phyloP scores from a whole-genome alignment of 2,113 vertebrate genomes.

The Hipposideros armiger region DNA sequence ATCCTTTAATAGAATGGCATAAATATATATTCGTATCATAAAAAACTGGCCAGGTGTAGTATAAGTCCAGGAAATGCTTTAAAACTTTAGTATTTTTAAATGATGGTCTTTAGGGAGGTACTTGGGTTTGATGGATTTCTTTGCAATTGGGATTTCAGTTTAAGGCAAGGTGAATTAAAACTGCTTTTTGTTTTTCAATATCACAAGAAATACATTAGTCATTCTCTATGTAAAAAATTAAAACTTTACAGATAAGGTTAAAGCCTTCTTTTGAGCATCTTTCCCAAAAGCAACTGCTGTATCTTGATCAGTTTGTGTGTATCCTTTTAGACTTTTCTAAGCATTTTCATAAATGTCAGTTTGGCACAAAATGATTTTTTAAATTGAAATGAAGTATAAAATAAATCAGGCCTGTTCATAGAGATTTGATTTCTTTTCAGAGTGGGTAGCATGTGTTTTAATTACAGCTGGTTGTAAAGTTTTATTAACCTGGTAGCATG shows the following conservation, averaged over 20 bases:
- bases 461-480: conserved; percentile 23
- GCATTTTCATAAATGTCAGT: conserved; percentile 41
- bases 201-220: conserved; percentile 9
- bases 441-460: conserved; percentile 26
- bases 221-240: conserved; percentile 39
- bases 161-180: conserved; percentile 44
- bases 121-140: neutral
- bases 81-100: conserved; percentile 41
- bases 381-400: conserved; percentile 52
- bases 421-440: conserved; percentile 54
- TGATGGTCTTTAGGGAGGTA: neutral
- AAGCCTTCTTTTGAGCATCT: conserved; percentile 18
- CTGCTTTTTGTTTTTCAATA: neutral
- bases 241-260: conserved; percentile 35
- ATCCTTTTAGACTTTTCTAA: conserved; percentile 2
- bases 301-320: conserved; percentile 1
- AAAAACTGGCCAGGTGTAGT: neutral
- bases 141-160: conserved; percentile 57
- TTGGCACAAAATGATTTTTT: conserved; percentile 49
- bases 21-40: conserved; percentile 6
- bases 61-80: neutral
- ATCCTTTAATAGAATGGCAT: neutral
- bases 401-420: neutral
- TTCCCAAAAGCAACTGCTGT: neutral
- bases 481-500: neutral